Conservation (phyloP, 2,888 invertebrate genomes). For the Protophormia terraenovae region DNA sequence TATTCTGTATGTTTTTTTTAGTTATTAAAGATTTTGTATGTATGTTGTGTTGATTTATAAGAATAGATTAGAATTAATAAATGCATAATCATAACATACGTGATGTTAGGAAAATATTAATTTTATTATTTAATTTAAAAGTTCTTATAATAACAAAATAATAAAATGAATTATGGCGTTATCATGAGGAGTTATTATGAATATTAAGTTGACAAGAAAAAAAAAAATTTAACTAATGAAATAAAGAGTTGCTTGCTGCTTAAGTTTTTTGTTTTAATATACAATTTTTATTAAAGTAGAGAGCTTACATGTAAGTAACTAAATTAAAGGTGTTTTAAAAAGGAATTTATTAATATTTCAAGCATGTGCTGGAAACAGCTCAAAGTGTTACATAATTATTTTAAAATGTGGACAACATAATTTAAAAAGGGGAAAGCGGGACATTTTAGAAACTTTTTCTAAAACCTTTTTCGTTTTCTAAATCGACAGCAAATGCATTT, state of each 20-base stretch:
- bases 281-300: too few species aligned
- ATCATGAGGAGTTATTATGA: not conserved
- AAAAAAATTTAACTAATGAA: not conserved
- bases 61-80: constrained; percentile 47
- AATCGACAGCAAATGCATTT: too few species aligned
- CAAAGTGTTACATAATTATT: too few species aligned
- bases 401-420: too few species aligned
- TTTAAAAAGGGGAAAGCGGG: too few species aligned
- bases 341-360: too few species aligned
- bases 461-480: too few species aligned
- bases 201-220: not conserved
- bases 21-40: constrained; percentile 11
- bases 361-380: too few species aligned
- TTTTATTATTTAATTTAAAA: not conserved
- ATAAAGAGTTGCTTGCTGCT: too few species aligned
- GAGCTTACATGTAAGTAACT: too few species aligned
- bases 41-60: constrained; percentile 22
- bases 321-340: too few species aligned
- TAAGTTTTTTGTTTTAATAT: constrained; percentile 1
- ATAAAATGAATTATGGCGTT: not conserved
- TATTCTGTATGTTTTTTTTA: not conserved
- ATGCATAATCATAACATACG: constrained; percentile 45
- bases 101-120: constrained; percentile 3
- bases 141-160: not conserved
- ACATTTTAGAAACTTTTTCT: too few species aligned